Evolutionary conservation across 2,113 vertebrate species (phyloP).

Genomic region (Gopherus flavomarginatus): DNA sequence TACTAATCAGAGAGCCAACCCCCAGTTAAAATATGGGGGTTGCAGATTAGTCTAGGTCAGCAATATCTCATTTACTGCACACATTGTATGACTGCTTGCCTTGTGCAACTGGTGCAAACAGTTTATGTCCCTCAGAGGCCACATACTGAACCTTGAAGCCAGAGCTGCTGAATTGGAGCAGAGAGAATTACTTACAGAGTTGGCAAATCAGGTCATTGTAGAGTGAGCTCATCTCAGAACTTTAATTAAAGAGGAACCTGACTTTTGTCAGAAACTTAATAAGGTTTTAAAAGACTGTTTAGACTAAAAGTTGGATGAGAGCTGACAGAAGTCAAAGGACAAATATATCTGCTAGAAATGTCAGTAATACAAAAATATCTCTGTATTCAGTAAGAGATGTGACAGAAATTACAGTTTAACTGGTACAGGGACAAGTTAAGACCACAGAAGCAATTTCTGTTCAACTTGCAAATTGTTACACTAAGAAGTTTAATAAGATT

Average conservation of each 20-base stretch:
- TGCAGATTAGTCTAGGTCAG: not conserved
- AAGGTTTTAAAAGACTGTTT: not conserved
- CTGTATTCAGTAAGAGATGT: not conserved
- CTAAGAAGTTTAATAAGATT: not conserved
- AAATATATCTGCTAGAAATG: not conserved
- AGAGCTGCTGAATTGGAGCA: not conserved
- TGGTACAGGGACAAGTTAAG: not conserved
- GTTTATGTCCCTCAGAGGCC: not conserved
- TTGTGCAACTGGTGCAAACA: not conserved
- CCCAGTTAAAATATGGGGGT: not conserved
- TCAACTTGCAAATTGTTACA: not conserved
- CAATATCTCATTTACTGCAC: not conserved
- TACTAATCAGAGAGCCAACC: not conserved
- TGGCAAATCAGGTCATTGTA: not conserved
- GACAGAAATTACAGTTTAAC: not conserved
- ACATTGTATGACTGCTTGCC: not conserved
- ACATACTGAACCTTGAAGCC: not conserved
- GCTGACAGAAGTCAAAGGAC: not conserved
- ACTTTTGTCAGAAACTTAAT: not conserved
- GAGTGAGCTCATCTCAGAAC: not conserved
- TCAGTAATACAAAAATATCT: not conserved
- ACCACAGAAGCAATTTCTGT: not conserved
- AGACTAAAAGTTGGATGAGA: not conserved
- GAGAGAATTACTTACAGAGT: not conserved
- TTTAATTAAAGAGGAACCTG: not conserved